Percentiles rank a stretch among this genome's conserved stretches.
These are phyloP conservation scores for Eueremaeus valkanovi DNA, from an alignment of 2,888 invertebrate species.

Conservation along the genomic window DNA sequence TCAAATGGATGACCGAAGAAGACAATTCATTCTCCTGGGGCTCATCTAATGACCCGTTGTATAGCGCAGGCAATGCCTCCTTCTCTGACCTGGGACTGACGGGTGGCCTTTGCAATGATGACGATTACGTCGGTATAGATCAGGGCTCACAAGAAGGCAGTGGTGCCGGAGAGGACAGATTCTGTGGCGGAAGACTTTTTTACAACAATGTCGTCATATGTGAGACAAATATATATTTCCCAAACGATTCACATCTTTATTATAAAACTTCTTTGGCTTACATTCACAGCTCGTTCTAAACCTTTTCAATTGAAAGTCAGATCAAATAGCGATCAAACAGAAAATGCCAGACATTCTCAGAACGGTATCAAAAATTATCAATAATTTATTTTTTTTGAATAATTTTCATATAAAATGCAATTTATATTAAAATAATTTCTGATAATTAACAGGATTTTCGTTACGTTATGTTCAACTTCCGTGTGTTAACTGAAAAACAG, in stretches of 20 bases:
- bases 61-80: slow-evolving; percentile 1
- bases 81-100: slow-evolving; percentile 41
- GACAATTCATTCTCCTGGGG: slow-evolving; percentile 45
- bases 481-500: slow-evolving; percentile 44
- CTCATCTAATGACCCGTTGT: slow-evolving; percentile 41
- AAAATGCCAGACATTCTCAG: slow-evolving; percentile 46
- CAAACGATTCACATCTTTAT: too few relatives aligned
- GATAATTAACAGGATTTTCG: slow-evolving; percentile 41
- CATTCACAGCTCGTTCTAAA: slow-evolving; percentile 44
- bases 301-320: slow-evolving; percentile 47
- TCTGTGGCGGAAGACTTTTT: slow-evolving; percentile 47
- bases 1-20: slow-evolving; percentile 47
- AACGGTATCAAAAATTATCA: slow-evolving; percentile 39
- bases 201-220: slow-evolving; percentile 48
- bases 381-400: background rate
- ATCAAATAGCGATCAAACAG: slow-evolving; percentile 46
- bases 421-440: background rate
- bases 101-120: slow-evolving; percentile 47
- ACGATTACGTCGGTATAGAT: slow-evolving; percentile 48
- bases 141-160: slow-evolving; percentile 47
- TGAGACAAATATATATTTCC: too few relatives aligned
- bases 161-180: slow-evolving; percentile 48
- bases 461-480: slow-evolving; percentile 48
- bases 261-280: too few relatives aligned
- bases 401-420: background rate